Evolutionary conservation across 30 jellyfish, hydroid and myxozoan genomes (phyloP).

Genomic region (Hydractinia symbiolongicarpus): DNA sequence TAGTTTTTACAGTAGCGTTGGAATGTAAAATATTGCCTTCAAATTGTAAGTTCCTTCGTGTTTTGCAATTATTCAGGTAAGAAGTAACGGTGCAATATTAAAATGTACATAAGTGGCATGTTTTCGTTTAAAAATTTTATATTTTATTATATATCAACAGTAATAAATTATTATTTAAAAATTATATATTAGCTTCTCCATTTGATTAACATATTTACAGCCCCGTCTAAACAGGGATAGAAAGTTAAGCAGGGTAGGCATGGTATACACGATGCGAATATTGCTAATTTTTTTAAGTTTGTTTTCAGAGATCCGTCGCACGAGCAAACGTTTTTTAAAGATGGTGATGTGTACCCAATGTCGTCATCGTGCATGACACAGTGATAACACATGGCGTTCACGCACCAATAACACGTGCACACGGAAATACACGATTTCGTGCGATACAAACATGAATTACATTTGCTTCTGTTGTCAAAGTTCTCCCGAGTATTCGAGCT

Average conservation of each 20-base stretch:
- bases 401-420: slow-evolving; percentile 82
- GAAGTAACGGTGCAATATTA: too few species aligned
- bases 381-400: slow-evolving; percentile 80
- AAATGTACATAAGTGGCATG: too few species aligned
- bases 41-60: too few species aligned
- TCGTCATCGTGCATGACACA: slow-evolving; percentile 68
- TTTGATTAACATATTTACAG: not conserved
- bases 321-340: not conserved
- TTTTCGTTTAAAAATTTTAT: too few species aligned
- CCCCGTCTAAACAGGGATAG: slow-evolving; percentile 20
- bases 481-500: not conserved
- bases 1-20: too few species aligned
- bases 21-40: too few species aligned
- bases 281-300: not conserved
- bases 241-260: slow-evolving; percentile 20
- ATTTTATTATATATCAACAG: too few species aligned
- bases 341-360: slow-evolving; percentile 43
- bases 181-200: too few species aligned
- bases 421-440: slow-evolving; percentile 29
- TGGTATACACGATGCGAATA: slow-evolving; percentile 15
- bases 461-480: not conserved
- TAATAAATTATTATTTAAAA: too few species aligned
- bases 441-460: slow-evolving; percentile 39
- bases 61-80: too few species aligned
- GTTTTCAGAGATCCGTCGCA: not conserved